A percentile compares a stretch with the other conserved stretches of the same genome.
Evolutionary conservation across 2,888 invertebrate genomes (phyloP).

Genomic region (Drosophila borborema): DNA sequence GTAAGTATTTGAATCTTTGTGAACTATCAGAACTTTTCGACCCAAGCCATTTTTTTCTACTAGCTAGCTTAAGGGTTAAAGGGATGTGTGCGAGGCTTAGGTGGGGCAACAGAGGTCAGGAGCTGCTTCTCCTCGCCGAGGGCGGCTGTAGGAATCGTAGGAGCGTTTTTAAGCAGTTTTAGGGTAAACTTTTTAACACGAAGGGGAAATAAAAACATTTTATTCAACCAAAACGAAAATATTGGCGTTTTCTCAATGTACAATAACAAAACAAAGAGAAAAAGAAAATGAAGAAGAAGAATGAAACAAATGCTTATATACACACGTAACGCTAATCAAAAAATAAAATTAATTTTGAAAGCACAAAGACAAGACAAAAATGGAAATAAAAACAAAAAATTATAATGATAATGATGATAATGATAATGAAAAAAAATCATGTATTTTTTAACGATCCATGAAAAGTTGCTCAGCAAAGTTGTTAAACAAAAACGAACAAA

Average conservation of each 20-base stretch:
- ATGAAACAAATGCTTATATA: slow-evolving; percentile 8
- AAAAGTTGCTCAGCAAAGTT: slow-evolving; percentile 25
- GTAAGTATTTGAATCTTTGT: slow-evolving; percentile 26
- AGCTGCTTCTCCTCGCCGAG: neutral
- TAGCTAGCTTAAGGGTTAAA: slow-evolving; percentile 22
- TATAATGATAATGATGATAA: neutral
- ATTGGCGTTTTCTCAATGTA: slow-evolving; percentile 29
- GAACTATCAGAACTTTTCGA: slow-evolving; percentile 38
- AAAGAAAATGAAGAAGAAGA: neutral
- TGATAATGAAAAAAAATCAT: slow-evolving; percentile 10
- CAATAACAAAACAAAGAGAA: neutral
- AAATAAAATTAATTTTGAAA: slow-evolving; percentile 19
- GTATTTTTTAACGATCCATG: slow-evolving; percentile 36
- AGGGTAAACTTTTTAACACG: slow-evolving; percentile 25
- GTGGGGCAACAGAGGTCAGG: neutral
- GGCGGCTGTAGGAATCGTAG: slow-evolving; percentile 21
- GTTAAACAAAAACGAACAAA: slow-evolving; percentile 9
- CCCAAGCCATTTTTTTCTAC: slow-evolving; percentile 38
- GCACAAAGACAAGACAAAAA: slow-evolving; percentile 3
- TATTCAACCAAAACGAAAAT: slow-evolving; percentile 9
- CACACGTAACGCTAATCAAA: slow-evolving; percentile 24
- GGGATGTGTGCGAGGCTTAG: neutral
- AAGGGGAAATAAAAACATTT: slow-evolving; percentile 6
- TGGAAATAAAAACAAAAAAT: neutral
- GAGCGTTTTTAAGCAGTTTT: slow-evolving; percentile 29